A percentile compares a stretch with the other conserved stretches of the same genome.
These are phyloP conservation scores for Sprattus sprattus DNA, from an alignment of 2,113 vertebrate genomes.

Conservation along the genomic window DNA sequence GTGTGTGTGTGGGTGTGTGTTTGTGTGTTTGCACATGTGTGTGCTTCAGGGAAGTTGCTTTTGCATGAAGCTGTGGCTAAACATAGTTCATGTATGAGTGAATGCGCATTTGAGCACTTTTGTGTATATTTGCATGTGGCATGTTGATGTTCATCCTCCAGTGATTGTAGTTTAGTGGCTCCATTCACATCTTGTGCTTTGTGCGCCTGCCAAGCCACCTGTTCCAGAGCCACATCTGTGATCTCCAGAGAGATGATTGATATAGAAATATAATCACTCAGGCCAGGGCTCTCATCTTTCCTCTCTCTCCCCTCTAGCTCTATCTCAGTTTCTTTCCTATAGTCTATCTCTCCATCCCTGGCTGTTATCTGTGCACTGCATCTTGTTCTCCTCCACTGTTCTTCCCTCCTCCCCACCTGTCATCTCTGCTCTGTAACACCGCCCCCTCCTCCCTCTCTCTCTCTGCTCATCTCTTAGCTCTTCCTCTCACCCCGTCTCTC, in stretches of 20 bases:
- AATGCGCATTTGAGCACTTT: not conserved
- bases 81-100: not conserved
- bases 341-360: constrained; percentile 36
- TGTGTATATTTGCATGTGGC: not conserved
- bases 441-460: constrained; percentile 23
- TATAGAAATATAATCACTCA: constrained; percentile 80
- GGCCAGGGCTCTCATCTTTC: constrained; percentile 60
- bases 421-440: too few species aligned
- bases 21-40: not conserved
- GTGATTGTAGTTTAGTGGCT: constrained; percentile 57
- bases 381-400: too few species aligned
- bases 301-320: constrained; percentile 34
- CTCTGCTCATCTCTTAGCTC: not conserved
- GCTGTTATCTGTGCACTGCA: too few species aligned
- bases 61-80: not conserved
- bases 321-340: constrained; percentile 27
- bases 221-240: constrained; percentile 77
- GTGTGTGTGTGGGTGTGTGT: not conserved
- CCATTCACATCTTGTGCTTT: constrained; percentile 57
- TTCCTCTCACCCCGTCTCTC: not conserved
- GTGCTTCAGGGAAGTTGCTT: constrained; percentile 5
- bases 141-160: constrained; percentile 48
- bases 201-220: constrained; percentile 78
- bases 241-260: constrained; percentile 78
- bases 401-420: too few species aligned